Conservation (phyloP, 2,888 invertebrate species). For the Drosophila gaucha region DNA sequence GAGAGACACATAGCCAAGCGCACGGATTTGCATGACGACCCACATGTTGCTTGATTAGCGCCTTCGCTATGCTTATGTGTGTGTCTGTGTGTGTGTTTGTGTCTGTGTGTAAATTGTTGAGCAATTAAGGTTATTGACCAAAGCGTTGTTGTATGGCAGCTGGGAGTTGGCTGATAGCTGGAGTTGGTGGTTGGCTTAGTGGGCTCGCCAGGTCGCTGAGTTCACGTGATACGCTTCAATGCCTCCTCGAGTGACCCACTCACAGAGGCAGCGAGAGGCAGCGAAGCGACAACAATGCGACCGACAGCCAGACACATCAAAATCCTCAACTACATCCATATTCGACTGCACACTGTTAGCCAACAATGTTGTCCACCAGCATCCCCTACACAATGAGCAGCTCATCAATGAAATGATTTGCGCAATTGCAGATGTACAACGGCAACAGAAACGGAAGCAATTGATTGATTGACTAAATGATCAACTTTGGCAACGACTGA, state of each 20-base stretch:
- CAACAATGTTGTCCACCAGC: background rate
- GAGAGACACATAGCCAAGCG: no score
- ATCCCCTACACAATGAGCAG: background rate
- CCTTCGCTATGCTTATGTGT: slow-evolving; percentile 17
- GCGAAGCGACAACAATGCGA: slow-evolving; percentile 53
- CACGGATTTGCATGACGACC: slow-evolving; percentile 16
- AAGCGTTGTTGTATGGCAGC: slow-evolving; percentile 14
- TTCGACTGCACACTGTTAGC: background rate
- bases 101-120: slow-evolving; percentile 63
- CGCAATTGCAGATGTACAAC: slow-evolving; percentile 20
- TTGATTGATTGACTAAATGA: slow-evolving; percentile 41
- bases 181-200: no score
- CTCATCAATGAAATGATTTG: background rate
- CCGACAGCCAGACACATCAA: slow-evolving; percentile 10
- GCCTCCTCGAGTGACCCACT: slow-evolving; percentile 49
- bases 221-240: slow-evolving; percentile 48
- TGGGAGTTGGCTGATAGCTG: background rate
- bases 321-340: slow-evolving; percentile 1
- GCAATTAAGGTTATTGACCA: slow-evolving; percentile 78
- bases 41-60: slow-evolving; percentile 57
- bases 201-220: slow-evolving; percentile 1
- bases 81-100: slow-evolving; percentile 16
- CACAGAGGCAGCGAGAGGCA: slow-evolving; percentile 18
- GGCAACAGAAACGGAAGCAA: slow-evolving; percentile 62
- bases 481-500: background rate